Evolutionary conservation across 2,888 invertebrate species (phyloP).

Genomic region (Abrostola tripartita): DNA sequence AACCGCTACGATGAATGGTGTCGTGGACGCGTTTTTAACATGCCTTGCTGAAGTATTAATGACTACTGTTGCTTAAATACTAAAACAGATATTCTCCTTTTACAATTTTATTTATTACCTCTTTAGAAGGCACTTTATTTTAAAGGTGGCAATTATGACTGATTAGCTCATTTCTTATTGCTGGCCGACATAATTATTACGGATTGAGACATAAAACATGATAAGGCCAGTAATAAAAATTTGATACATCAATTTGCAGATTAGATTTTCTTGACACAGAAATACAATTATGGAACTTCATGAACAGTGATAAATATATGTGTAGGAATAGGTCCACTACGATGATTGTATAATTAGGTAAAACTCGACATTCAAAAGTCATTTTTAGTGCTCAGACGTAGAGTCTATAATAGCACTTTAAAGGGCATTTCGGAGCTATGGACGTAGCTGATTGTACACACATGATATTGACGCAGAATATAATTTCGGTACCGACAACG

Average conservation of each 20-base stretch:
- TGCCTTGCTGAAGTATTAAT: no score
- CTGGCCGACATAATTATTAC: neutral
- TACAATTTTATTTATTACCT: no score
- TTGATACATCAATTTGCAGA: conserved; percentile 28
- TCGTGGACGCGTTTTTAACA: no score
- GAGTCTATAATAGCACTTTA: conserved; percentile 27
- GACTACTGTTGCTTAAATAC: no score
- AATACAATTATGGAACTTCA: conserved; percentile 44
- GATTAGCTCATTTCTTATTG: no score
- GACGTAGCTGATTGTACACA: conserved; percentile 37
- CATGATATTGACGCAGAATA: conserved; percentile 61
- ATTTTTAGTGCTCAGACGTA: conserved; percentile 8
- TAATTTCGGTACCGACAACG: conserved; percentile 66
- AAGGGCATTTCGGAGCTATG: conserved; percentile 20
- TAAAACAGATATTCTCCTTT: no score
- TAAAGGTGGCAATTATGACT: no score
- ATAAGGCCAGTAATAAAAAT: conserved; percentile 1
- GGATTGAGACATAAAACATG: neutral
- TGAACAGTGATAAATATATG: conserved; percentile 42
- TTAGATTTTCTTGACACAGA: conserved; percentile 25
- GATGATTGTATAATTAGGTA: conserved; percentile 39
- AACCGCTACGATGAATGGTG: no score
- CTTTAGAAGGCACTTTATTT: no score
- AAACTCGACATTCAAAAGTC: conserved; percentile 21
- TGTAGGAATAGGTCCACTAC: conserved; percentile 42